phyloP scores from a whole-genome alignment of 92 coral and sea anemone genomes.

The Phymanthus crucifer region DNA sequence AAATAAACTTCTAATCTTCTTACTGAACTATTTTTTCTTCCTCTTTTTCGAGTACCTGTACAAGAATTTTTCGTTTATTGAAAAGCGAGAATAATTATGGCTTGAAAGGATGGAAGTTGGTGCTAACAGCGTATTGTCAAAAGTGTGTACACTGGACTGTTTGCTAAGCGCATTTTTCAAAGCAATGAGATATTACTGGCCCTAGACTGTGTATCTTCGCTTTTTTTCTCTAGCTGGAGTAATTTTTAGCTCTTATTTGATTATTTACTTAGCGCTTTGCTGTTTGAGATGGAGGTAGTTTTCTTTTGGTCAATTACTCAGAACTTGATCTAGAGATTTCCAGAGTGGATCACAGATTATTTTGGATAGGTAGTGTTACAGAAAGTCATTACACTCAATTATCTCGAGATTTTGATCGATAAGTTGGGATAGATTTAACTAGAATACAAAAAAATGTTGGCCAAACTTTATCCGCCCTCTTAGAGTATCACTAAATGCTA shows the following conservation, averaged over 20 bases:
- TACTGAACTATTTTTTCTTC: background rate
- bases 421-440: no score
- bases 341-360: background rate
- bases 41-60: background rate
- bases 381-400: background rate
- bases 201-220: background rate
- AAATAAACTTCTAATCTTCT: background rate
- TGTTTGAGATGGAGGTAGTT: background rate
- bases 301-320: background rate
- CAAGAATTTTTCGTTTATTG: background rate
- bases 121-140: background rate
- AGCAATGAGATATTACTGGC: constrained; percentile 2
- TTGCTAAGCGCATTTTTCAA: background rate
- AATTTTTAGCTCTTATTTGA: background rate
- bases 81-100: no score
- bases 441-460: background rate
- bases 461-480: background rate
- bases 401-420: background rate
- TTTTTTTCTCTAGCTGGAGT: background rate
- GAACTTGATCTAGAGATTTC: background rate
- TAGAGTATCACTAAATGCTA: no score
- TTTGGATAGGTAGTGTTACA: background rate
- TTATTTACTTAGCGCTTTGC: background rate
- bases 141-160: background rate
- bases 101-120: background rate